phyloP scores from a whole-genome alignment of 2,888 invertebrate genomes.

The Spilarctia lutea region DNA sequence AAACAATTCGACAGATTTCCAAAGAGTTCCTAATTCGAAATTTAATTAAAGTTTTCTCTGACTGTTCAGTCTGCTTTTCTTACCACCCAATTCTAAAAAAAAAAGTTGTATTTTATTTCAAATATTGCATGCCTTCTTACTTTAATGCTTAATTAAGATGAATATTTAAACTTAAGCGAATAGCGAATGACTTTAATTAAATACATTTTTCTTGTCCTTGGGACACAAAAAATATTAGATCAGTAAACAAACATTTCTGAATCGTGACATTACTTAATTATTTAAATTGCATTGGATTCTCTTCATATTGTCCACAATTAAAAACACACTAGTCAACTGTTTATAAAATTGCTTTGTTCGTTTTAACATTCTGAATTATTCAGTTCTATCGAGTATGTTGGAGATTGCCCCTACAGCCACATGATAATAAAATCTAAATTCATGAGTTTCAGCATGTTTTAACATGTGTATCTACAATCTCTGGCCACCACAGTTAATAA shows the following conservation, averaged over 20 bases:
- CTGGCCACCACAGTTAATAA: background rate
- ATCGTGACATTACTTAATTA: background rate
- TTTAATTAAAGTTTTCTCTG: too few species aligned
- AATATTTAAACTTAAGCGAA: too few species aligned
- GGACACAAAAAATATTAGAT: too few species aligned
- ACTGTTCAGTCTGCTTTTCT: too few species aligned
- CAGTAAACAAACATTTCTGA: background rate
- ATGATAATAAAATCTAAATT: background rate
- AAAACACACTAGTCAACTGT: background rate
- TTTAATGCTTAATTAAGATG: too few species aligned
- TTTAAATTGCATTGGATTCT: background rate
- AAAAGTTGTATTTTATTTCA: too few species aligned
- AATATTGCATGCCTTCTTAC: too few species aligned
- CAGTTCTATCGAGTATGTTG: background rate
- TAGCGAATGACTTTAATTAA: too few species aligned
- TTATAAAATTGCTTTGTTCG: background rate
- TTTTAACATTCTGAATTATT: background rate
- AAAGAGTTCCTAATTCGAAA: too few species aligned
- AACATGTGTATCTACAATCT: background rate
- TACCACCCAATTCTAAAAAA: too few species aligned
- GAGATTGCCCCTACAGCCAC: background rate
- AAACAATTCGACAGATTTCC: too few species aligned
- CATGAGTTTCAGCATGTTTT: background rate
- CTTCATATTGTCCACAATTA: background rate
- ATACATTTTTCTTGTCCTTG: too few species aligned